A percentile compares a stretch with the other conserved stretches of the same genome.
These are phyloP conservation scores for Planiliza haematocheilus DNA, from an alignment of 2,113 vertebrate species.

Conservation along the genomic window DNA sequence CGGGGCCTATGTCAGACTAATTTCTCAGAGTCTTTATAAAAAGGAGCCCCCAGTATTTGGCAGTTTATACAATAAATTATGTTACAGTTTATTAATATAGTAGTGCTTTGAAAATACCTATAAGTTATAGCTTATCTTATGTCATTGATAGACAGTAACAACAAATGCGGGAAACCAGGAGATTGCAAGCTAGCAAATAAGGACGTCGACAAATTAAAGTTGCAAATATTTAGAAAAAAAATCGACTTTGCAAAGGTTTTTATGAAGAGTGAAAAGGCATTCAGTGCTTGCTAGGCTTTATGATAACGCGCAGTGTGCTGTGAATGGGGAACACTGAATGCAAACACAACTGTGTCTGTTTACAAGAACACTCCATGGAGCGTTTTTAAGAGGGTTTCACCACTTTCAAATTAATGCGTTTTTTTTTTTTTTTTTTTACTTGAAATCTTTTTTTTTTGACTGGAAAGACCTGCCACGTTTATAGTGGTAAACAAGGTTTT, in stretches of 20 bases:
- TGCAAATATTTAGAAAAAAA: constrained; percentile 6
- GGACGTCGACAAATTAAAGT: neutral
- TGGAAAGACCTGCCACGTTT: neutral
- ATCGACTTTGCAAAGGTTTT: neutral
- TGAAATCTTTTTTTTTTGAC: neutral
- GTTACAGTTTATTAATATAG: neutral
- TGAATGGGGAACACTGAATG: neutral
- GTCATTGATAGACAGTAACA: neutral
- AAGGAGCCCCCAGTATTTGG: constrained; percentile 23
- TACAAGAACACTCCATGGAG: constrained; percentile 31
- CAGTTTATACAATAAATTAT: constrained; percentile 18
- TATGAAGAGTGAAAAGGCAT: neutral
- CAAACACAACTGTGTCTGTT: constrained; percentile 17
- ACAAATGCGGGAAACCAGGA: neutral
- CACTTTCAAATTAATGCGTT: constrained; percentile 9
- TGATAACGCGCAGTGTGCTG: neutral
- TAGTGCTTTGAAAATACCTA: too few species aligned
- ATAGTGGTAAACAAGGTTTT: neutral
- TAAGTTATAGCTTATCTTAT: too few species aligned
- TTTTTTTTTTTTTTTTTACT: constrained; percentile 18
- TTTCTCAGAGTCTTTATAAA: constrained; percentile 35
- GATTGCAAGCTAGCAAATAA: neutral
- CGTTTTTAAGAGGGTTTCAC: constrained; percentile 16
- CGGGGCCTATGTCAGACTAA: constrained; percentile 37
- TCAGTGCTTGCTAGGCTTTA: constrained; percentile 1